Evolutionary conservation across 2,888 invertebrate species (phyloP).

Genomic region (Odontocerum albicorne): DNA sequence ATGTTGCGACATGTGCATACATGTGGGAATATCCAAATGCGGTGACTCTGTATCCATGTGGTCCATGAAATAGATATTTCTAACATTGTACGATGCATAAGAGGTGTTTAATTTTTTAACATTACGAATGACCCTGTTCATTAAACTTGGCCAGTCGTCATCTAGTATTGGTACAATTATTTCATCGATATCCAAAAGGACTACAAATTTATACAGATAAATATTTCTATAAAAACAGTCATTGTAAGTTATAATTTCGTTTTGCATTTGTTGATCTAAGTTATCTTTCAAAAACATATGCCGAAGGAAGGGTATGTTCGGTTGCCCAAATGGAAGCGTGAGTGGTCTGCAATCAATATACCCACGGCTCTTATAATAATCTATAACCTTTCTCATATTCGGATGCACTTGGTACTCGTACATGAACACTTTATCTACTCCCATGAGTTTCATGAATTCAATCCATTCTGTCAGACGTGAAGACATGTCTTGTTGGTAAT

Average conservation of each 20-base stretch:
- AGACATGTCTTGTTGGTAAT: conserved; percentile 82
- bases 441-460: conserved; percentile 75
- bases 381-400: conserved; percentile 81
- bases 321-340: conserved; percentile 85
- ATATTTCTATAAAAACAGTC: conserved; percentile 93
- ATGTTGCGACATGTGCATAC: conserved; percentile 93
- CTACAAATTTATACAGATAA: conserved; percentile 85
- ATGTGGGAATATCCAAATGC: conserved; percentile 78
- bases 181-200: conserved; percentile 90
- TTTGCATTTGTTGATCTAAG: conserved; percentile 89
- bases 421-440: conserved; percentile 89
- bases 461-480: conserved; percentile 93
- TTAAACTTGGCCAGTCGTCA: conserved; percentile 73
- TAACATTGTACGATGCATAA: conserved; percentile 72
- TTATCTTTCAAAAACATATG: conserved; percentile 88
- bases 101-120: conserved; percentile 44
- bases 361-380: conserved; percentile 65
- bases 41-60: conserved; percentile 79
- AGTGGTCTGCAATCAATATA: conserved; percentile 76
- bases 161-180: conserved; percentile 86
- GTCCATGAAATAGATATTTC: conserved; percentile 91
- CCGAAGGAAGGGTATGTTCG: conserved; percentile 84
- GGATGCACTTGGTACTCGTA: conserved; percentile 91
- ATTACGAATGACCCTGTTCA: conserved; percentile 71
- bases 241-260: conserved; percentile 94